Evolutionary conservation across 2,797 vertebrate genomes (phyloP).

Genomic region (Alfaro cultratus): DNA sequence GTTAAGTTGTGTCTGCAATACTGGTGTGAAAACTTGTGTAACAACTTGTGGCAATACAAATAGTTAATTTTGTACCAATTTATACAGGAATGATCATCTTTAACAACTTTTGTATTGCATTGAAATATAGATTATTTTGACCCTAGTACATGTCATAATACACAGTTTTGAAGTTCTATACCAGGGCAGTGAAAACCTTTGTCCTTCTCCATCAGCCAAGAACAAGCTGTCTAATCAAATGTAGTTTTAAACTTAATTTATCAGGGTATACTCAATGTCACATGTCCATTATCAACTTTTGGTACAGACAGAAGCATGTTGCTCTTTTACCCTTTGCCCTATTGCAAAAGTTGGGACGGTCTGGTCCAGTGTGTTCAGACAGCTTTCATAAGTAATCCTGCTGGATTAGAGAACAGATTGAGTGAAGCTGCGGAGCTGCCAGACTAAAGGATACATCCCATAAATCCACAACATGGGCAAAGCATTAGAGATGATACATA

Average conservation of each 20-base stretch:
- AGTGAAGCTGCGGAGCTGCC: constrained; percentile 62
- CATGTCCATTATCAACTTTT: neutral
- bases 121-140: neutral
- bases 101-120: neutral
- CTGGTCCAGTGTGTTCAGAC: constrained; percentile 46
- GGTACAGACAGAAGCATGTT: neutral
- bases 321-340: constrained; percentile 7
- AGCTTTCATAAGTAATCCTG: constrained; percentile 73
- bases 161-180: neutral
- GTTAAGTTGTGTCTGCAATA: neutral
- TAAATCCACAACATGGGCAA: constrained; percentile 63
- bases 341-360: constrained; percentile 23
- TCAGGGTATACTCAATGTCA: neutral
- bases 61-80: neutral
- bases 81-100: neutral
- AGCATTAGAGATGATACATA: constrained; percentile 60
- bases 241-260: neutral
- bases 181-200: neutral
- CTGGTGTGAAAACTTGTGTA: neutral
- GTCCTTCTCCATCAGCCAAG: neutral
- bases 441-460: constrained; percentile 47
- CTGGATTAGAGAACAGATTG: constrained; percentile 77
- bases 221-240: neutral
- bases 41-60: neutral
- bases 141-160: neutral